A percentile compares a stretch with the other conserved stretches of the same genome.
phyloP scores from a whole-genome alignment of 2,113 vertebrate genomes.

The Neodon shergylaensis region DNA sequence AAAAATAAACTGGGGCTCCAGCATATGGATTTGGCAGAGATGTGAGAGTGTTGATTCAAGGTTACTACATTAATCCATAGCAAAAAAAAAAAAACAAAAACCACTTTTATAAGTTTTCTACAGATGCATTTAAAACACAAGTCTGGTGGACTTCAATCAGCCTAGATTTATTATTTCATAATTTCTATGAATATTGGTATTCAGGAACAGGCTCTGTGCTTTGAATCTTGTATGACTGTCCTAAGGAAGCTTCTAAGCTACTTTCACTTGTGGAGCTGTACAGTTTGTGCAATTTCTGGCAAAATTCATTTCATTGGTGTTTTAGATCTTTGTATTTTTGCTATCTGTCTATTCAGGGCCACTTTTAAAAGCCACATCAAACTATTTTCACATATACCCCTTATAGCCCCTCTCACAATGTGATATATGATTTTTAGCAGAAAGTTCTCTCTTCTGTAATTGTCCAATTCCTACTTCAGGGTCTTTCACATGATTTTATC shows the following conservation, averaged over 20 bases:
- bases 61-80: neutral
- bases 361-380: neutral
- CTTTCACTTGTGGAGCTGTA: neutral
- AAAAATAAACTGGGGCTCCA: neutral
- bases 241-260: too few relatives aligned
- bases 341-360: neutral
- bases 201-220: neutral
- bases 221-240: neutral
- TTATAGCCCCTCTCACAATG: neutral
- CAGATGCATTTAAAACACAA: neutral
- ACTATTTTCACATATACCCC: neutral
- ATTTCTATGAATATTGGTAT: neutral
- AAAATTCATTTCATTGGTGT: neutral
- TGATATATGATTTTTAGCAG: neutral
- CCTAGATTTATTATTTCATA: neutral
- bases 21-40: neutral
- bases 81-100: constrained; percentile 8
- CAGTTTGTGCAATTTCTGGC: neutral
- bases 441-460: neutral
- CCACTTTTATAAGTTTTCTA: neutral
- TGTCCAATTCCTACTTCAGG: neutral
- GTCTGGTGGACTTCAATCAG: neutral
- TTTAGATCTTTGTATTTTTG: neutral
- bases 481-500: neutral
- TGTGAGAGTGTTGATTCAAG: neutral